Evolutionary conservation across 1,140 invertebrate species (phyloP), one percentile per base, ranked within the genome.

Genomic region (Formica selysi): DNA sequence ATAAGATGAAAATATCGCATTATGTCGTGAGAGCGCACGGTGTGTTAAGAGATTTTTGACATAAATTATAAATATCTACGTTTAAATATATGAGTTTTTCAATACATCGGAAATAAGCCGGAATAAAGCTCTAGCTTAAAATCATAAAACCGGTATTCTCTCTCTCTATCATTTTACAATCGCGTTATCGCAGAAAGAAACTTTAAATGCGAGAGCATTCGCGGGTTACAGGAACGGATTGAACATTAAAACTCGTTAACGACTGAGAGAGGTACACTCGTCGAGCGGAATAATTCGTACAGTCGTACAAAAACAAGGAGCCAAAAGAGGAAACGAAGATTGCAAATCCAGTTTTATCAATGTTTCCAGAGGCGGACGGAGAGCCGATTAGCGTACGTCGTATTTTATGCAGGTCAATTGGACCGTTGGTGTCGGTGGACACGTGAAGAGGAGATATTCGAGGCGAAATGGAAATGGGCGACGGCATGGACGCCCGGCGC

Each of bases 381-480:
- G n/a, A 62, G 79, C 13, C 48, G 68, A 90, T 90, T 85, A 89
- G 80, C 71, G 59, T 19, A 89, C 70, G 83, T 85, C 78, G 54
- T 86, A 68, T 74, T 87, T 87, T 87, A 87, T 76, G 62, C 76
- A 61, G 76, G 62, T 89, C 80, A 89, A 90, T 85, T 87, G 88
- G 38, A 87, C 26, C 36, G 70, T 70, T 76, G 64, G 73, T 73
- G 74, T 19, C 71, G 76, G 81, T 78, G 87, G 79, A 90, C 88
- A 90, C 74, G 76, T 85, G 76, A 87, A 81, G 88, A 89, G 87
- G 68, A 89, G 86, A 90, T 74, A 74, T 90, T 86, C 89, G 70
- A 67, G 65, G 78, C 62, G 81, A 89, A 92, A 92, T 90, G 89
- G 85, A 91, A 91, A 90, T 90, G 62, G 91, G 73, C 76, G 71